Evolutionary conservation across 2,797 vertebrate species (phyloP).

Genomic region (Toxotes lorentzi): DNA sequence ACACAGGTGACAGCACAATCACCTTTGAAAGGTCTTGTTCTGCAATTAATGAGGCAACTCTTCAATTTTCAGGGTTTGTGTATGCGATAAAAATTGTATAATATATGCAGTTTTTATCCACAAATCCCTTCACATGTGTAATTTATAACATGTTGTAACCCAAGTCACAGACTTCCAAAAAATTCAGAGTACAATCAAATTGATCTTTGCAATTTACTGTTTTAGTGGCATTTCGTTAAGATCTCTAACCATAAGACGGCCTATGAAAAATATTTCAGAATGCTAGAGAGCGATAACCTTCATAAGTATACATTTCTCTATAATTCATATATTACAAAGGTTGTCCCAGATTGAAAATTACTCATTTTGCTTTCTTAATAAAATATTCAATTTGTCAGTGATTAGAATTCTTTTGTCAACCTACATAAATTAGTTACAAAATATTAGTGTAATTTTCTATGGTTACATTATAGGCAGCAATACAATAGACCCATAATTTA

Average conservation of each 20-base stretch:
- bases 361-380: slow-evolving; percentile 83
- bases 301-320: slow-evolving; percentile 83
- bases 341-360: slow-evolving; percentile 83
- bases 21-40: slow-evolving; percentile 70
- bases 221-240: slow-evolving; percentile 79
- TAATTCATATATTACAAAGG: slow-evolving; percentile 88
- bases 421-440: slow-evolving; percentile 90
- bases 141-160: slow-evolving; percentile 77
- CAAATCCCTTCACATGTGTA: slow-evolving; percentile 68
- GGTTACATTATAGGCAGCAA: slow-evolving; percentile 81
- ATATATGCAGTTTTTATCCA: slow-evolving; percentile 86
- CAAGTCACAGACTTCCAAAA: slow-evolving; percentile 82
- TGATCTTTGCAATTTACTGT: slow-evolving; percentile 79
- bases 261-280: slow-evolving; percentile 82
- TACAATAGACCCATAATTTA: slow-evolving; percentile 80
- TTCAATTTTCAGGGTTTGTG: slow-evolving; percentile 69
- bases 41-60: slow-evolving; percentile 73
- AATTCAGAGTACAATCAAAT: slow-evolving; percentile 83
- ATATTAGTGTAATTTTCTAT: slow-evolving; percentile 88
- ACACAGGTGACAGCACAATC: slow-evolving; percentile 63
- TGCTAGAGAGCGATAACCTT: slow-evolving; percentile 78
- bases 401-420: slow-evolving; percentile 87
- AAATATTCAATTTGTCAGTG: slow-evolving; percentile 88
- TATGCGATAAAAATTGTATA: slow-evolving; percentile 85
- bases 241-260: slow-evolving; percentile 74